Percentiles rank a stretch among this genome's conserved stretches.
Conservation (phyloP, 2,888 invertebrate genomes). For the Atrina japonica region DNA sequence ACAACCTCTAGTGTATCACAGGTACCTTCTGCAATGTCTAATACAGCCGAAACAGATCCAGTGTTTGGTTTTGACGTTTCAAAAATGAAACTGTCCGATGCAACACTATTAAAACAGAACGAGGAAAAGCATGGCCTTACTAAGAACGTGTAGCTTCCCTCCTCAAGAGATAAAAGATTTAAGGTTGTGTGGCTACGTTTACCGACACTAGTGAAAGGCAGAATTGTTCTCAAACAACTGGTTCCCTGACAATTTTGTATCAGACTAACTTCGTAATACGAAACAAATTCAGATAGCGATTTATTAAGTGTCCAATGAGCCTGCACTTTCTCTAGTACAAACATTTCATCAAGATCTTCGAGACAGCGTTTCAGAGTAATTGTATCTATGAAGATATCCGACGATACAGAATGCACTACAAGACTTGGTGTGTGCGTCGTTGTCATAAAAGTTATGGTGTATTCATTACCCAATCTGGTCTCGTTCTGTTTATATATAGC, state of each 20-base stretch:
- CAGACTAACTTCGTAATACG: not conserved
- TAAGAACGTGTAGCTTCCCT: constrained; percentile 1
- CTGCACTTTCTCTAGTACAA: not conserved
- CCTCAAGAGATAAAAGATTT: not conserved
- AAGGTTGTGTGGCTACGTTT: not conserved
- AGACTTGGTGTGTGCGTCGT: too few relatives aligned
- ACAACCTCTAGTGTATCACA: constrained; percentile 9
- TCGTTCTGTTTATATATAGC: not conserved
- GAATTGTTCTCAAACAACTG: not conserved
- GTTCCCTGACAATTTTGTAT: not conserved
- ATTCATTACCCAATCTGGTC: too few relatives aligned
- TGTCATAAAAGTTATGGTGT: too few relatives aligned
- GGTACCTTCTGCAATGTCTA: not conserved
- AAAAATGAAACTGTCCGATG: constrained; percentile 20
- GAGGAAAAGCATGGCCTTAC: constrained; percentile 18
- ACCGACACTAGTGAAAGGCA: not conserved
- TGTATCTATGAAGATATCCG: not conserved
- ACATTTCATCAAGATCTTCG: not conserved
- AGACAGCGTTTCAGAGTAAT: not conserved
- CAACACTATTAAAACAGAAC: not conserved
- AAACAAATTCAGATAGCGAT: not conserved
- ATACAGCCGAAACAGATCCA: constrained; percentile 1
- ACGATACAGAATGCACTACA: too few relatives aligned
- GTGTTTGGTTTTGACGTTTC: constrained; percentile 1
- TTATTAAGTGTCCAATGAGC: not conserved